These are phyloP conservation scores for Galbula dea DNA, from an alignment of 2,113 vertebrate species.

Conservation along the genomic window DNA sequence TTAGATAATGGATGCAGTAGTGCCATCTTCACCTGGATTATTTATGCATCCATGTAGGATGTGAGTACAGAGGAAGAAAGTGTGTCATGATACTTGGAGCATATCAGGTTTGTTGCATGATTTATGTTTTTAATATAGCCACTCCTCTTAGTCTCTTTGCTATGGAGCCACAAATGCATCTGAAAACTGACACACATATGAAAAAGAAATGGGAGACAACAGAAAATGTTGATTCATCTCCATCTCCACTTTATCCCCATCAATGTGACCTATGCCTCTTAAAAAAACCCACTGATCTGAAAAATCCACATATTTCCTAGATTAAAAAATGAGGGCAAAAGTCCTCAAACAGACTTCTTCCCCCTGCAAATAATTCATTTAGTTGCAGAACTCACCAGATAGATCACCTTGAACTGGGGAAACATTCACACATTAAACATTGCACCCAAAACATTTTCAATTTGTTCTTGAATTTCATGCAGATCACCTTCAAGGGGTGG, in stretches of 20 bases:
- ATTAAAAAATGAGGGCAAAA: not conserved
- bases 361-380: not conserved
- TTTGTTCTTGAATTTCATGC: not conserved
- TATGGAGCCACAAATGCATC: not conserved
- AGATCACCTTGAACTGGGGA: not conserved
- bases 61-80: not conserved
- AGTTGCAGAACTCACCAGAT: not conserved
- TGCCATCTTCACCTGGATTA: not conserved
- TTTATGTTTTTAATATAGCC: constrained; percentile 34
- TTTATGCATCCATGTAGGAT: not conserved
- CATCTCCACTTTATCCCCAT: not conserved
- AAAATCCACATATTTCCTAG: not conserved
- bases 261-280: not conserved
- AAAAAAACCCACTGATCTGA: not conserved
- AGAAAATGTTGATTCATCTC: not conserved
- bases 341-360: not conserved
- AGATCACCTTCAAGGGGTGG: not conserved
- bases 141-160: not conserved
- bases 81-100: not conserved
- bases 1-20: not conserved
- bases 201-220: not conserved
- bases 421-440: not conserved
- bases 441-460: not conserved
- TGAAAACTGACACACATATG: not conserved
- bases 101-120: not conserved